Evolutionary conservation across 1,140 invertebrate species (phyloP).

Genomic region (Pinna nobilis): DNA sequence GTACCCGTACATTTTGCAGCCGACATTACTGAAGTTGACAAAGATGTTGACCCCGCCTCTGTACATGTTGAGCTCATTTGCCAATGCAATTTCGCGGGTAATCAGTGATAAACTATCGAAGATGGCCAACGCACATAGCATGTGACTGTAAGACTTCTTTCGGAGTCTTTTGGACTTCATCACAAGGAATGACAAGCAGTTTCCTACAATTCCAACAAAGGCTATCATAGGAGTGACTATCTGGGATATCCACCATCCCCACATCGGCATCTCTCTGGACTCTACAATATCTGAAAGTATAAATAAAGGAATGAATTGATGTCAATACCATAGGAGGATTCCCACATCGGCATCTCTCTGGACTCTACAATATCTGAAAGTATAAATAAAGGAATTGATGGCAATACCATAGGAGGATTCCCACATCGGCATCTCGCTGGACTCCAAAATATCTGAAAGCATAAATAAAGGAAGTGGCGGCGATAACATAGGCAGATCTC

Average conservation of each 20-base stretch:
- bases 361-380: not conserved
- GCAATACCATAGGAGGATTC: too few species aligned
- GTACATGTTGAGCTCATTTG: conserved; percentile 38
- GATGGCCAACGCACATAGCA: conserved; percentile 57
- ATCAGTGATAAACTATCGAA: conserved; percentile 63
- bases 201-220: conserved; percentile 59
- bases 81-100: conserved; percentile 32
- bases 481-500: too few species aligned
- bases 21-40: conserved; percentile 34
- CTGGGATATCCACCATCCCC: conserved; percentile 58
- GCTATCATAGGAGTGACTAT: conserved; percentile 53
- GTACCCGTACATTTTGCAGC: conserved; percentile 54
- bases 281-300: not conserved
- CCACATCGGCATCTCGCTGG: conserved; percentile 40
- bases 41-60: conserved; percentile 19
- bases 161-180: conserved; percentile 52
- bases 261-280: conserved; percentile 27
- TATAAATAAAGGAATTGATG: too few species aligned
- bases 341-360: conserved; percentile 44
- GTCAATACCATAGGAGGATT: too few species aligned
- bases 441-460: not conserved
- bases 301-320: too few species aligned
- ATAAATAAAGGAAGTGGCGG: too few species aligned
- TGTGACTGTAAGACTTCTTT: conserved; percentile 62
- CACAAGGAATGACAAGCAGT: conserved; percentile 59